These are phyloP conservation scores for Drosophila tani DNA, from an alignment of 1,140 invertebrate genomes.

Conservation along the genomic window DNA sequence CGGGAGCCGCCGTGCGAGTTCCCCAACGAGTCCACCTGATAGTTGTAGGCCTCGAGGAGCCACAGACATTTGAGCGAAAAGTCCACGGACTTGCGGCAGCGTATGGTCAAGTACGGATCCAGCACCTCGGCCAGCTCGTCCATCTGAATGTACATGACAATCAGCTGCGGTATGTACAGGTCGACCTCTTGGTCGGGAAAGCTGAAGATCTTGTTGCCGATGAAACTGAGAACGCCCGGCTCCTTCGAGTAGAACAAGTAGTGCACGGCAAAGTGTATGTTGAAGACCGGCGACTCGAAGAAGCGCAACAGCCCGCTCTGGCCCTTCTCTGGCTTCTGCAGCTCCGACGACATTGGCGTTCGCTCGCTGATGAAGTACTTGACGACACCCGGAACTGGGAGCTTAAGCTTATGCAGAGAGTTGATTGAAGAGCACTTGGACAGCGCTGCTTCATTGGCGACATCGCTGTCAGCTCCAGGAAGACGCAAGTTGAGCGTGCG, in stretches of 20 bases:
- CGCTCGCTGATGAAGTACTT: conserved; percentile 83
- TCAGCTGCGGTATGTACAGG: conserved; percentile 98
- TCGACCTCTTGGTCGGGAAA: conserved; percentile 97
- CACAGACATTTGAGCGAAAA: conserved; percentile 98
- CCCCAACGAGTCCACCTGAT: conserved; percentile 71
- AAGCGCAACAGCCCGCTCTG: conserved; percentile 91
- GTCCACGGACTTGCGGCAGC: conserved; percentile 96
- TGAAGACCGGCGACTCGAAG: conserved; percentile 98
- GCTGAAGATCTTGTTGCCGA: conserved; percentile 98
- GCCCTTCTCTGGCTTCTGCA: conserved; percentile 84
- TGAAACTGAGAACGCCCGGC: conserved; percentile 97
- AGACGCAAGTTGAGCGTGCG: conserved; percentile 72
- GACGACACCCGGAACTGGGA: conserved; percentile 82
- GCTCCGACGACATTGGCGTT: conserved; percentile 35
- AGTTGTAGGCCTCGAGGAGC: conserved; percentile 95
- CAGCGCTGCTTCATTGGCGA: conserved; percentile 30
- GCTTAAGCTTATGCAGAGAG: conserved; percentile 77
- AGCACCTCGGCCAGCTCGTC: conserved; percentile 96
- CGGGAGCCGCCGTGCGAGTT: conserved; percentile 51
- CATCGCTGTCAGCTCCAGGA: conserved; percentile 54
- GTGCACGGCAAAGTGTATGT: conserved; percentile 98
- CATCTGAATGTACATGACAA: conserved; percentile 99
- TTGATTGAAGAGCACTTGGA: conserved; percentile 74
- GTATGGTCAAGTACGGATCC: conserved; percentile 97
- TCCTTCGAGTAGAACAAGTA: conserved; percentile 99